Evolutionary conservation across 2,797 vertebrate genomes (phyloP).

Genomic region (Artibeus jamaicensis): DNA sequence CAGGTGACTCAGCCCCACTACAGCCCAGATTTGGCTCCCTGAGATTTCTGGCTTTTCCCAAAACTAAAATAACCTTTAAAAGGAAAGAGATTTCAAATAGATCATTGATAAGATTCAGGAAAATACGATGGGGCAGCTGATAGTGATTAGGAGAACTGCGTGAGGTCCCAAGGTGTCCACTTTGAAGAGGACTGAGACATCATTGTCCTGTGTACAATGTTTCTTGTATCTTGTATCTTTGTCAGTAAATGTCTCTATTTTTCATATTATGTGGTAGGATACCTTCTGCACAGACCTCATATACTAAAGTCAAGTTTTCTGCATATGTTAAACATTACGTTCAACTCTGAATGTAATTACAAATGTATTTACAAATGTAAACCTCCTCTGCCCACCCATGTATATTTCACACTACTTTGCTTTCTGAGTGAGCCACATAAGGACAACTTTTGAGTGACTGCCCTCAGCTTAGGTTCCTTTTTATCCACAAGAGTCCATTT

Average conservation of each 20-base stretch:
- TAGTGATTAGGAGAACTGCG: neutral
- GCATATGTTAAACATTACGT: slow-evolving; percentile 50
- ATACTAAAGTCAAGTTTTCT: slow-evolving; percentile 43
- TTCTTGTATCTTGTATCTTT: neutral
- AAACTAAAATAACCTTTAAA: neutral
- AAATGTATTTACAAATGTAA: neutral
- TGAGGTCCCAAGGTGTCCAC: neutral
- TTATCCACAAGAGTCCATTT: neutral
- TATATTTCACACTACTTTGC: neutral
- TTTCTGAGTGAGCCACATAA: neutral
- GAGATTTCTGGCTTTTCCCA: neutral
- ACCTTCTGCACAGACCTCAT: neutral
- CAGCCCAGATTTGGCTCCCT: neutral
- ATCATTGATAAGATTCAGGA: neutral
- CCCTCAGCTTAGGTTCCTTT: neutral
- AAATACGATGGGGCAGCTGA: neutral
- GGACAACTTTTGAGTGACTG: neutral
- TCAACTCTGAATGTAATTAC: slow-evolving; percentile 34
- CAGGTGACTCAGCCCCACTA: neutral
- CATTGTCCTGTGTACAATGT: neutral
- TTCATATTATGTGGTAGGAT: neutral
- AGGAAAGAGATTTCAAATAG: neutral
- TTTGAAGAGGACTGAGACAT: neutral
- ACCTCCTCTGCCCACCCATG: neutral
- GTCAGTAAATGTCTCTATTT: neutral